Evolutionary conservation across 37 sponge, comb jelly and placozoan species (phyloP).

Genomic region (Theonella swinhoei): DNA sequence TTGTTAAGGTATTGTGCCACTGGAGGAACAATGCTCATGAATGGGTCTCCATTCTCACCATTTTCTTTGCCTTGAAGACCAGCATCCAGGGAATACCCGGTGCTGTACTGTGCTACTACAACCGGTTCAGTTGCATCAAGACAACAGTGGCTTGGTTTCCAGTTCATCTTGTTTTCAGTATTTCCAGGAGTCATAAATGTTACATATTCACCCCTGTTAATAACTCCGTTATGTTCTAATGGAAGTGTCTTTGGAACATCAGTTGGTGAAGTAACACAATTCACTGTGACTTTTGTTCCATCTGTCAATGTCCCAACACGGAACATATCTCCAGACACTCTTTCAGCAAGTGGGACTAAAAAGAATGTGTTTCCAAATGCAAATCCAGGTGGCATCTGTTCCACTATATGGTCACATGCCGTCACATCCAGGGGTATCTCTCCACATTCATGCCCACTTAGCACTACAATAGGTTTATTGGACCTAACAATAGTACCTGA

Average conservation of each 20-base stretch:
- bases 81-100: constrained; percentile 46
- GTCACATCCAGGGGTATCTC: constrained; percentile 22
- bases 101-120: constrained; percentile 37
- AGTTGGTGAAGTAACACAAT: constrained; percentile 8
- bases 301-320: constrained; percentile 29
- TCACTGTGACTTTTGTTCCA: constrained; percentile 32
- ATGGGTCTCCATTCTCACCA: constrained; percentile 38
- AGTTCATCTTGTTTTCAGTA: background rate
- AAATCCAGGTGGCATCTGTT: constrained; percentile 53
- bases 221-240: background rate
- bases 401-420: constrained; percentile 64
- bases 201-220: background rate
- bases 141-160: constrained; percentile 37
- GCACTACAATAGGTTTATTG: constrained; percentile 23
- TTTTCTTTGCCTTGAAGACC: background rate
- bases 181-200: background rate
- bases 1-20: constrained; percentile 49
- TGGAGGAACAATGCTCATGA: constrained; percentile 43
- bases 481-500: constrained; percentile 42
- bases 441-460: constrained; percentile 56
- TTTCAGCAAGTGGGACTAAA: constrained; percentile 6
- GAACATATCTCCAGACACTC: constrained; percentile 35
- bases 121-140: constrained; percentile 51
- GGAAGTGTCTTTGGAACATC: background rate
- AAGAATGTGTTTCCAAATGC: constrained; percentile 30